A percentile compares a stretch with the other conserved stretches of the same genome.
Evolutionary conservation across 2,113 vertebrate species (phyloP).

Genomic region (Pomatostomus ruficeps): DNA sequence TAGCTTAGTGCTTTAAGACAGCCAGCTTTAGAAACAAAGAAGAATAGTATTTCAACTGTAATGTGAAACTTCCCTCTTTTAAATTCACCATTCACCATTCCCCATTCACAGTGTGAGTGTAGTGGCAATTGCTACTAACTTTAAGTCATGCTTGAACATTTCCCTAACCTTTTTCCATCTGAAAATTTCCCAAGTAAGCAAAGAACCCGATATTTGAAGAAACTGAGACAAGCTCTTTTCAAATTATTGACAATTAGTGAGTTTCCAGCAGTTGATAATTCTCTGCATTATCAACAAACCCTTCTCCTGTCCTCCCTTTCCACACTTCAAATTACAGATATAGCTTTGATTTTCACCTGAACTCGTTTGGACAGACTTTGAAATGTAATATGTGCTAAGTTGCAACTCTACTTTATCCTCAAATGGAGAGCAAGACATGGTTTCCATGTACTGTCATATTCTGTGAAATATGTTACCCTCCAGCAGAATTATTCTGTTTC

Average conservation of each 20-base stretch:
- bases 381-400: background rate
- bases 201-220: background rate
- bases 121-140: background rate
- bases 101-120: background rate
- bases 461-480: background rate
- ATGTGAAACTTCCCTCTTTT: background rate
- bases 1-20: background rate
- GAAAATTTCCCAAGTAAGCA: background rate
- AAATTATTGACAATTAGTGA: background rate
- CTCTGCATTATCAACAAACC: background rate
- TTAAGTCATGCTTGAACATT: background rate
- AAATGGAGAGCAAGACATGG: background rate
- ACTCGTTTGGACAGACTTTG: background rate
- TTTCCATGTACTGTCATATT: background rate
- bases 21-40: background rate
- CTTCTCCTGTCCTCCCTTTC: background rate
- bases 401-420: background rate
- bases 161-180: background rate
- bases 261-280: background rate
- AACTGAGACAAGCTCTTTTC: background rate
- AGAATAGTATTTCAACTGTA: background rate
- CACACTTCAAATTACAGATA: background rate
- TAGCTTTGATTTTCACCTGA: background rate
- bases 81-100: background rate
- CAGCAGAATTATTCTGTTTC: background rate